Evolutionary conservation across 2,888 invertebrate species (phyloP).

Genomic region (Epirrita christyi): DNA sequence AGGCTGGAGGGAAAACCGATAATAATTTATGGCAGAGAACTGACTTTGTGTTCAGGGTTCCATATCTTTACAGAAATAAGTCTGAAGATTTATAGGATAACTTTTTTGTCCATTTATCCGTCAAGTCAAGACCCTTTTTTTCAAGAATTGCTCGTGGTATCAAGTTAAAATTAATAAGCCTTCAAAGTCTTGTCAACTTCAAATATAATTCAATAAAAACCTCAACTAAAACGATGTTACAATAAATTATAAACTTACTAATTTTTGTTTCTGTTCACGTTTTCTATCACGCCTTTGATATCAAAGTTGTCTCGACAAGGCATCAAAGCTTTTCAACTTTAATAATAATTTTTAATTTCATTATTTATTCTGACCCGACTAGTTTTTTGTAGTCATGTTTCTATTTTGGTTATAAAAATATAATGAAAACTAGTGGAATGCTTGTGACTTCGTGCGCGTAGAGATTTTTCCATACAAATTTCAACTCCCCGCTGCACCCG

Average conservation of each 20-base stretch:
- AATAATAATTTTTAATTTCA: neutral
- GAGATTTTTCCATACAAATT: too few species aligned
- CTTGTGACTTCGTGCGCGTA: too few species aligned
- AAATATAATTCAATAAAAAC: too few species aligned
- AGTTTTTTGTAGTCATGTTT: neutral
- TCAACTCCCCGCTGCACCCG: too few species aligned
- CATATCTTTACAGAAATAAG: neutral
- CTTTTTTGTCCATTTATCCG: too few species aligned
- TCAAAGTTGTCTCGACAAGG: neutral
- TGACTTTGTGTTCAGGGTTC: neutral
- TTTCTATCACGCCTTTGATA: neutral
- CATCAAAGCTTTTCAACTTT: neutral
- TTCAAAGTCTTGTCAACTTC: too few species aligned
- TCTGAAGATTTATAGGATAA: too few species aligned
- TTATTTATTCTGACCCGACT: neutral
- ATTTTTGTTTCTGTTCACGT: neutral
- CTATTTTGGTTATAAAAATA: neutral
- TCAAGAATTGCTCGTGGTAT: too few species aligned
- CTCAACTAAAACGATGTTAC: too few species aligned
- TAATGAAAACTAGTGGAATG: neutral
- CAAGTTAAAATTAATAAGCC: too few species aligned
- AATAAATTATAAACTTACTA: too few species aligned
- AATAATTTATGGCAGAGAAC: neutral
- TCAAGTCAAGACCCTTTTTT: too few species aligned
- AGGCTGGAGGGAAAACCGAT: neutral